Evolutionary conservation across 2,797 vertebrate genomes (phyloP), one percentile per base, ranked within the genome.

Genomic region (Pangasius djambal): DNA sequence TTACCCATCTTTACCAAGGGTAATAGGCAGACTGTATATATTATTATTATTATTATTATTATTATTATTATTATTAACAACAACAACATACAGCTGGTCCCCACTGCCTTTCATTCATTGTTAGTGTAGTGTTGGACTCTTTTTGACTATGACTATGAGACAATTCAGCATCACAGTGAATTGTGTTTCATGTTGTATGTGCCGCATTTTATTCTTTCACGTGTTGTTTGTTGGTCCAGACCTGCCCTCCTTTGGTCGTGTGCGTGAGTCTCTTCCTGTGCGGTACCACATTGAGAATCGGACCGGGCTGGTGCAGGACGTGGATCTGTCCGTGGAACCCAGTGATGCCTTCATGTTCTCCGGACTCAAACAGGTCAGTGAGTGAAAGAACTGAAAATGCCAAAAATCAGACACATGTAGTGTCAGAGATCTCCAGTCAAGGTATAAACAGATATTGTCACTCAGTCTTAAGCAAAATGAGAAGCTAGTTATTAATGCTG

Each of bases 311-410:
- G 98, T 99, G 86, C 98, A 99, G 91, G 98, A 99, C 85, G 97
- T 99, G 89, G 98, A 99, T 92, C 96, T 99, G 91, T 96, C 97
- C 0, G 98, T 99, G 86, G 98, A 99, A 87, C 98, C 99, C 37
- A 99, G 98, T 0, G 99, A 99, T 63, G 98, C 99, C 84, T 99
- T 99, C 95, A 99, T 99, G 99, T 99, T 99, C 94, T 99, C 98
- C 81, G 99, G 99, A 90, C 98, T 99, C 88, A 99, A 99, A 91
- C 98, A 99, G 98, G 99, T 99, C 88, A 12, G 37, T 31, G 0
- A 50, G 7, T 2, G 16, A 25, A 59, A 57, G 55, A 31, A 75
- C 20, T 5, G 15, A 48, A 50, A n/a, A 28, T 13, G 0, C 0
- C 40, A 22, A 0, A 44, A 15, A n/a, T 44, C 44, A 20, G 37